Evolutionary conservation across 2,888 invertebrate species (phyloP).

Genomic region (Panopea generosa): DNA sequence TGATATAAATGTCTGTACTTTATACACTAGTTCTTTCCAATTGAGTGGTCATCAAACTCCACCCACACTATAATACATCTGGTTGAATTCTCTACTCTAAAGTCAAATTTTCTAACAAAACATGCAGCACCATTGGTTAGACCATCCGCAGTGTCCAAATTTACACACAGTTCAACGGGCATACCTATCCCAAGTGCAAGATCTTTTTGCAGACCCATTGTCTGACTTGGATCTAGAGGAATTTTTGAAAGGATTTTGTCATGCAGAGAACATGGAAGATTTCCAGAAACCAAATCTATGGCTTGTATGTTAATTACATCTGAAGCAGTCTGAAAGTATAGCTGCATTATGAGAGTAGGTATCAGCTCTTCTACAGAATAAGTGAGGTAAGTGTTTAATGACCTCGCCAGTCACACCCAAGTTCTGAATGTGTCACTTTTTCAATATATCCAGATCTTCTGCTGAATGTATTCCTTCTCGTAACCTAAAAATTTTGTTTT

Average conservation of each 20-base stretch:
- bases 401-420: background rate
- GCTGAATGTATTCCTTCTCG: conserved; percentile 53
- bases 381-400: conserved; percentile 34
- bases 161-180: conserved; percentile 40
- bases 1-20: conserved; percentile 45
- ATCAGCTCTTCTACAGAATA: conserved; percentile 39
- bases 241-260: conserved; percentile 34
- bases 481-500: too few relatives aligned
- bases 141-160: conserved; percentile 56
- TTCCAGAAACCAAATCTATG: conserved; percentile 49
- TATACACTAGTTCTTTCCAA: conserved; percentile 31
- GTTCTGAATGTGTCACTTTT: conserved; percentile 15
- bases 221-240: conserved; percentile 41
- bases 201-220: conserved; percentile 37
- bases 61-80: conserved; percentile 57
- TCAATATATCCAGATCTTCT: conserved; percentile 38
- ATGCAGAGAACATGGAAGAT: conserved; percentile 27
- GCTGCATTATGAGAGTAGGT: conserved; percentile 27
- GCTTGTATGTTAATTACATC: conserved; percentile 27
- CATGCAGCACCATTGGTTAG: conserved; percentile 62
- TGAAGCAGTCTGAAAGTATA: conserved; percentile 15
- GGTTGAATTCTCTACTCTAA: conserved; percentile 23
- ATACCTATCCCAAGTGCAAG: conserved; percentile 33
- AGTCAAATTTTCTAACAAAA: conserved; percentile 54
- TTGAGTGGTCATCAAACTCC: conserved; percentile 45